Evolutionary conservation across 2,113 vertebrate species (phyloP).

Genomic region (Stictonetta naevosa): DNA sequence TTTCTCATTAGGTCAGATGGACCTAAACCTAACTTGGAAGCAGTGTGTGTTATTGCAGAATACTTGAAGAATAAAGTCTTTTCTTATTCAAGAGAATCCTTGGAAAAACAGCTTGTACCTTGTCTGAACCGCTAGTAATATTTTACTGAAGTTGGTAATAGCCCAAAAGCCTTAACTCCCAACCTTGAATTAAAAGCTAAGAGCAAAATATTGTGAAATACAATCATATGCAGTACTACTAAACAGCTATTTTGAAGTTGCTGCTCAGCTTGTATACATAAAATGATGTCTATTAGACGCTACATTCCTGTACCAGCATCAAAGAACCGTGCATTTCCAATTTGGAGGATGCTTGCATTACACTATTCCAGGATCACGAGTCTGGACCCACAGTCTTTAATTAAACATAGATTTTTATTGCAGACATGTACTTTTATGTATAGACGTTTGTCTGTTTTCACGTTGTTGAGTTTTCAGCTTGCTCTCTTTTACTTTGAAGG

Average conservation of each 20-base stretch:
- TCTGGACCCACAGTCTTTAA: background rate
- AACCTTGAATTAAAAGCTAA: background rate
- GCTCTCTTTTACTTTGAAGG: background rate
- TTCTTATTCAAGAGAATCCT: background rate
- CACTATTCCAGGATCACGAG: background rate
- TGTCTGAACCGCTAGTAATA: background rate
- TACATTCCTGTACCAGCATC: background rate
- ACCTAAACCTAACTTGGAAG: background rate
- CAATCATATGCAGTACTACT: background rate
- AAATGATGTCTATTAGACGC: rapidly evolving
- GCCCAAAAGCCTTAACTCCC: background rate
- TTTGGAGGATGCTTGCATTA: background rate
- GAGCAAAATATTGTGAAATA: background rate
- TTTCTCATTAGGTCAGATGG: background rate
- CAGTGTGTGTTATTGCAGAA: background rate
- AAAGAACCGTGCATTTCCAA: background rate
- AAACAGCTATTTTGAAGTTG: background rate
- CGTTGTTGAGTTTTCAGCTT: background rate
- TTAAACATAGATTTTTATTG: background rate
- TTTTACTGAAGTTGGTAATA: background rate
- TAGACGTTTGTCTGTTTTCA: background rate
- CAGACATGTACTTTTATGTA: background rate
- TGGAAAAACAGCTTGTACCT: background rate
- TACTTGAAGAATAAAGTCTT: background rate
- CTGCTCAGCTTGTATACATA: background rate